Evolutionary conservation across 2,113 vertebrate genomes (phyloP), one percentile per base, ranked within the genome.

Genomic region (Silurus meridionalis): DNA sequence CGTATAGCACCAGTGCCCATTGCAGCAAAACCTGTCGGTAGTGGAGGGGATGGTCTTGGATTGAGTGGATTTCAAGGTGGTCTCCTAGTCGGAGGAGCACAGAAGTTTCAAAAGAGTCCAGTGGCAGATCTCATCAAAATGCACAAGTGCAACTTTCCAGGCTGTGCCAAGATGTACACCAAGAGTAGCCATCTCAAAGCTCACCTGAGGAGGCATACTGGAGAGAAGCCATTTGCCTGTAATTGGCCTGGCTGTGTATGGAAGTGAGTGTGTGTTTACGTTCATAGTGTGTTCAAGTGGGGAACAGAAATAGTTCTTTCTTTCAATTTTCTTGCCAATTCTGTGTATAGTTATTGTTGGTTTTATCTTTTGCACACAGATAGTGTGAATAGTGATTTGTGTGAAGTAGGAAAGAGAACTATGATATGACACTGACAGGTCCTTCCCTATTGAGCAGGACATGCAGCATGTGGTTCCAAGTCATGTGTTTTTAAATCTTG

Each of bases 171-270:
- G 95, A 98, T 97, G 97, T 99, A 99, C 94, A 98, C 97, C 6
- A 99, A 99, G 92, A 99, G 97, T 94, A 99, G 97, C 91, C 97
- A 99, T 89, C 95, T 99, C 87, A 99, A 99, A 94, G 97, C 97
- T 67, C 97, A 99, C 91, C 95, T 99, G 90, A 94, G 97, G 89
- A 95, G 97, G 86, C 97, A 99, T 92, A 99, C 97, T 0, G 97
- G 97, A 86, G 97, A 99, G 91, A 99, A 99, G 89, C 97, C 97
- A 15, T 99, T 98, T 46, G 97, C 97, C 0, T 99, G 97, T 92
- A 98, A 96, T 48, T 99, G 97, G 97, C 97, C 97, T 0, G 97
- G 96, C 71, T 99, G 97, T 0, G 97, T 97, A 89, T 99, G 97
- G 97, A 98, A 97, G 97, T 99, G 91, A 95, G 97, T 80, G 46